Evolutionary conservation across 1,140 invertebrate species (phyloP).

Genomic region (Zaprionus capensis): DNA sequence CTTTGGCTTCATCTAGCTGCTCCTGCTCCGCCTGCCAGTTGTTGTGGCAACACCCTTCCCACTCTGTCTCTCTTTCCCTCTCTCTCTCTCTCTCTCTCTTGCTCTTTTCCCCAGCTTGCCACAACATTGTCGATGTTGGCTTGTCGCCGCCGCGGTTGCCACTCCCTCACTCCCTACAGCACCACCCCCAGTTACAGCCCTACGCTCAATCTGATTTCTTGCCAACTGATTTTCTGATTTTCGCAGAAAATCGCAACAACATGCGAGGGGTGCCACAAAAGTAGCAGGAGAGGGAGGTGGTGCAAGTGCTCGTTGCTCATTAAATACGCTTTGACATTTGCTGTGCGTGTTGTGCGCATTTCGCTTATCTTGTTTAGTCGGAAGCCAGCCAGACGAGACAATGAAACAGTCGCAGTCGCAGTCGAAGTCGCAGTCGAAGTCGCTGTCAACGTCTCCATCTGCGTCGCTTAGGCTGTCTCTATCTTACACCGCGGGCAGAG

Average conservation of each 20-base stretch:
- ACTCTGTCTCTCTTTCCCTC: background rate
- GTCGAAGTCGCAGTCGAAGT: background rate
- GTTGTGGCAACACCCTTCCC: conserved; percentile 39
- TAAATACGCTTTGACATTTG: conserved; percentile 79
- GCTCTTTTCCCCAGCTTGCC: conserved; percentile 15
- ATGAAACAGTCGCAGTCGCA: conserved; percentile 38
- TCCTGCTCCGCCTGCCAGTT: conserved; percentile 34
- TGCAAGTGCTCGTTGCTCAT: conserved; percentile 51
- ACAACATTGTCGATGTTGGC: conserved; percentile 51
- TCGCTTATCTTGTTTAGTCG: conserved; percentile 66
- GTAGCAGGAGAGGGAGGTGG: background rate
- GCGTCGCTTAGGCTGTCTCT: background rate
- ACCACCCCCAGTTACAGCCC: background rate
- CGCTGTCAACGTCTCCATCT: background rate
- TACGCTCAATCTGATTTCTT: conserved; percentile 66
- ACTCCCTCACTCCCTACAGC: background rate
- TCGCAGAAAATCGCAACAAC: conserved; percentile 63
- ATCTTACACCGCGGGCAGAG: background rate
- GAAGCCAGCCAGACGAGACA: conserved; percentile 59
- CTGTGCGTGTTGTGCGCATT: conserved; percentile 52
- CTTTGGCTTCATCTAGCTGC: conserved; percentile 41
- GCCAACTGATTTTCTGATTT: conserved; percentile 81
- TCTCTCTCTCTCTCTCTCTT: background rate
- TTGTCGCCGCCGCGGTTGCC: conserved; percentile 42
- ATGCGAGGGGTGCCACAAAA: conserved; percentile 4